Percentiles rank a stretch among this genome's conserved stretches.
Conservation (phyloP, 2,113 vertebrate species). For the Promerops cafer region DNA sequence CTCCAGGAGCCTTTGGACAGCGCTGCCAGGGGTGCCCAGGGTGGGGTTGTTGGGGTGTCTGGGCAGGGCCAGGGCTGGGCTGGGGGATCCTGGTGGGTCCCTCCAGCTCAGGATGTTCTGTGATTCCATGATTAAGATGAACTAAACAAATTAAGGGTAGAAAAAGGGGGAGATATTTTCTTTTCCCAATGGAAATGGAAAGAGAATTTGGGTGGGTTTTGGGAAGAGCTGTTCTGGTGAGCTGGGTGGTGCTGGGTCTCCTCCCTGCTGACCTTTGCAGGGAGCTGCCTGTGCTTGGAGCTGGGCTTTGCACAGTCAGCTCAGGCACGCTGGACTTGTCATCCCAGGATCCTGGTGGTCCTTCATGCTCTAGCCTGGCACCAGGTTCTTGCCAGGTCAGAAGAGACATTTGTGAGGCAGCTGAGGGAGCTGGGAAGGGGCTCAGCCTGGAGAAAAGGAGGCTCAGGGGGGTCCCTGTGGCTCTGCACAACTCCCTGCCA, state of each 20-base stretch:
- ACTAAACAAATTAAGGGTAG: background rate
- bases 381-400: background rate
- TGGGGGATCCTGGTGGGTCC: background rate
- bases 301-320: background rate
- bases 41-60: background rate
- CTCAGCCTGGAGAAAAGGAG: background rate
- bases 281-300: background rate
- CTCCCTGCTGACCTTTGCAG: background rate
- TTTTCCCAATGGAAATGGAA: background rate
- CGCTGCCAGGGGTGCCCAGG: background rate
- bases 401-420: background rate
- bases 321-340: background rate
- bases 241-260: background rate
- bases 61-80: fast-evolving
- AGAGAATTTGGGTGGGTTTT: background rate
- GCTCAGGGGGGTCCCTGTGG: background rate
- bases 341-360: background rate
- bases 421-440: background rate
- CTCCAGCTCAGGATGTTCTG: background rate
- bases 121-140: background rate
- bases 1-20: background rate
- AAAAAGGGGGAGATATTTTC: background rate
- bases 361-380: background rate
- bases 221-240: background rate
- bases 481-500: background rate